Evolutionary conservation across 2,888 invertebrate species (phyloP).

Genomic region (Drosophila monieri): DNA sequence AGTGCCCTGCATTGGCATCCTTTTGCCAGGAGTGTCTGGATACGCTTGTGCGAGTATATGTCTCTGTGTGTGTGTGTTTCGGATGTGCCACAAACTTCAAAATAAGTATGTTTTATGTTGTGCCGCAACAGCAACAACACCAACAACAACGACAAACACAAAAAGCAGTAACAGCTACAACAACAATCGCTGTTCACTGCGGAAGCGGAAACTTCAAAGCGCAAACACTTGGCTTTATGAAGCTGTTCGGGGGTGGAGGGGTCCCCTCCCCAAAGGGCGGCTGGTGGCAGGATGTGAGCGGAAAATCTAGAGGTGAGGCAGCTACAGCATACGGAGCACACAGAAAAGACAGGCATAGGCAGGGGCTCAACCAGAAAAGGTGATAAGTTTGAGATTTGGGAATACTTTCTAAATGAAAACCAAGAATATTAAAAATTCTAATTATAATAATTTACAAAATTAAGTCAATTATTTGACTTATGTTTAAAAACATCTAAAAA

Average conservation of each 20-base stretch:
- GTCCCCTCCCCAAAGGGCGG: slow-evolving; percentile 17
- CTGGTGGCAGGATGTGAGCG: background rate
- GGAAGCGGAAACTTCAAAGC: slow-evolving; percentile 79
- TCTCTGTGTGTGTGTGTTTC: slow-evolving; percentile 26
- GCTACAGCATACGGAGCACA: slow-evolving; percentile 13
- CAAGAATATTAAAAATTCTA: background rate
- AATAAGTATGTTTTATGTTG: slow-evolving; percentile 63
- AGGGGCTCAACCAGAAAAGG: slow-evolving; percentile 5
- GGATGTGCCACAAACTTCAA: slow-evolving; percentile 72
- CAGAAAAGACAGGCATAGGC: background rate
- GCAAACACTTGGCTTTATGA: slow-evolving; percentile 68
- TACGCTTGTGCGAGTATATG: slow-evolving; percentile 15
- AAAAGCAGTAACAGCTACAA: slow-evolving; percentile 26
- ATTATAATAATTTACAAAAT: no score
- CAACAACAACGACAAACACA: slow-evolving; percentile 26
- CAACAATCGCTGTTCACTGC: slow-evolving; percentile 63
- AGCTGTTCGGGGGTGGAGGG: slow-evolving; percentile 50
- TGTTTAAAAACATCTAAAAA: no score
- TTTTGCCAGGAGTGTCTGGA: background rate
- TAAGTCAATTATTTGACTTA: no score
- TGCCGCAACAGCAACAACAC: slow-evolving; percentile 47
- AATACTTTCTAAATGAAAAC: background rate
- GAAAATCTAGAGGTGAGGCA: slow-evolving; percentile 10
- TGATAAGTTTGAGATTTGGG: background rate
- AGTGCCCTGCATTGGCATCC: slow-evolving; percentile 36